Conservation (phyloP, 2,113 vertebrate genomes). For the Oceanodroma tethys region DNA sequence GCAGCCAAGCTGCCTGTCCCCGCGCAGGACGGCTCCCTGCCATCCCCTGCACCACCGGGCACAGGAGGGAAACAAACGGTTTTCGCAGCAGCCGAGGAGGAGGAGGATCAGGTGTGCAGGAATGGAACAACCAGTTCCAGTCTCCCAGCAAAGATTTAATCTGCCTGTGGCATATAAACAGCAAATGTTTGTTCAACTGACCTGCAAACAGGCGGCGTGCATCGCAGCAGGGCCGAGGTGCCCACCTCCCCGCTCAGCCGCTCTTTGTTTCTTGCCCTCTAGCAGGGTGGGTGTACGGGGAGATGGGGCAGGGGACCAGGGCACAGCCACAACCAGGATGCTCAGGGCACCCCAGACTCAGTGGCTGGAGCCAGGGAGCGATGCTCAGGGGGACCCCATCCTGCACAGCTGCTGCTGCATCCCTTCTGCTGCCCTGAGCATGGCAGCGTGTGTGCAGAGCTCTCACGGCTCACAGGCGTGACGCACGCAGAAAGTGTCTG, state of each 20-base stretch:
- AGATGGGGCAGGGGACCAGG: neutral
- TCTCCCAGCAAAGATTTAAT: conserved; percentile 62
- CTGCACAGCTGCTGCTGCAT: neutral
- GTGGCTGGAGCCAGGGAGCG: neutral
- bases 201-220: conserved; percentile 2
- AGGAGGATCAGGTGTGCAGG: conserved; percentile 25
- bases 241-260: neutral
- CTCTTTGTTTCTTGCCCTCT: neutral
- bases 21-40: rapidly evolving
- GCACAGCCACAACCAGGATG: neutral
- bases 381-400: neutral
- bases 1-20: neutral
- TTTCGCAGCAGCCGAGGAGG: neutral
- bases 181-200: conserved; percentile 60
- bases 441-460: neutral
- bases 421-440: neutral
- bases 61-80: neutral
- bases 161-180: conserved; percentile 57
- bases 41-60: neutral
- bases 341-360: neutral
- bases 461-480: neutral
- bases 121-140: conserved; percentile 64
- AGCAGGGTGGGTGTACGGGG: neutral
- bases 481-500: neutral
- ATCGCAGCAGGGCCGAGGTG: rapidly evolving